These are phyloP conservation scores for Tyria jacobaeae DNA, from an alignment of 2,888 invertebrate species.

Conservation along the genomic window DNA sequence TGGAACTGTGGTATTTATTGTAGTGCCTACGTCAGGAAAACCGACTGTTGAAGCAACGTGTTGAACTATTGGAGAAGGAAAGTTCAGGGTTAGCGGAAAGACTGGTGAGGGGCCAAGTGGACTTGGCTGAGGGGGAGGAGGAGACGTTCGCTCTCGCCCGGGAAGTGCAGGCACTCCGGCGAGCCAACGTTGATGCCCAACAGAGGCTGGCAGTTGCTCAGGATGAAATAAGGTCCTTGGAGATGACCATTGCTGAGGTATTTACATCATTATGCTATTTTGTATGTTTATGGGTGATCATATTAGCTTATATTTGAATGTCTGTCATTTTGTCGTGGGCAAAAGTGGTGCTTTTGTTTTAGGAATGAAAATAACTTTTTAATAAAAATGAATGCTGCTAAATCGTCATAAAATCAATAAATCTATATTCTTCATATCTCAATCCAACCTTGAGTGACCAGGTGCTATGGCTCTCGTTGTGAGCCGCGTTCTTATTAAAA, in stretches of 20 bases:
- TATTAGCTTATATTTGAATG: neutral
- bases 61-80: slow-evolving; percentile 97
- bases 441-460: too few species aligned
- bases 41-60: slow-evolving; percentile 96
- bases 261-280: slow-evolving; percentile 11
- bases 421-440: too few species aligned
- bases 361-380: too few species aligned
- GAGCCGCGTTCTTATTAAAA: too few species aligned
- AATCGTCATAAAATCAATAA: too few species aligned
- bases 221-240: slow-evolving; percentile 94
- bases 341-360: too few species aligned
- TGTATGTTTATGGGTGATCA: slow-evolving; percentile 10
- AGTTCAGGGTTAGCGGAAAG: slow-evolving; percentile 97
- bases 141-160: slow-evolving; percentile 93
- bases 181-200: slow-evolving; percentile 95
- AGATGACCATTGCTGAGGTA: slow-evolving; percentile 89
- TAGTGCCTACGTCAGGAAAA: slow-evolving; percentile 95
- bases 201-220: slow-evolving; percentile 96
- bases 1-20: slow-evolving; percentile 49
- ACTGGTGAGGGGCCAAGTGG: slow-evolving; percentile 96
- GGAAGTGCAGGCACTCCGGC: slow-evolving; percentile 94
- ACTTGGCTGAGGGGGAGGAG: slow-evolving; percentile 97
- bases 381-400: too few species aligned
- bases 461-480: too few species aligned
- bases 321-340: slow-evolving; percentile 1